phyloP scores from a whole-genome alignment of 2,797 vertebrate genomes.

The Esox lucius region DNA sequence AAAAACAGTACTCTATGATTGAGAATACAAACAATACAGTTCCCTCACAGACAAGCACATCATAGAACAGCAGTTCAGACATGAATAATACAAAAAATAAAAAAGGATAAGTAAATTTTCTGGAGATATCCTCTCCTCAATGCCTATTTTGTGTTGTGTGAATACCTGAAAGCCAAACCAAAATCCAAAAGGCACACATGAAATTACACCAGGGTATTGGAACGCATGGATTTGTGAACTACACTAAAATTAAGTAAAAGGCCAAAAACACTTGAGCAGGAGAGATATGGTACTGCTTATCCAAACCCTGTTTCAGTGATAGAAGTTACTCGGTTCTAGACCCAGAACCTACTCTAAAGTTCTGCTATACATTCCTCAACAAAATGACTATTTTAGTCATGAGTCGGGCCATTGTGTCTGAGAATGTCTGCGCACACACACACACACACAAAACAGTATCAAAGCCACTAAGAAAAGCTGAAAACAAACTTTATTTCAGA shows the following conservation, averaged over 20 bases:
- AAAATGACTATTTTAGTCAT: constrained; percentile 7
- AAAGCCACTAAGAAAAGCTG: constrained; percentile 26
- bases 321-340: not conserved
- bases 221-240: constrained; percentile 18
- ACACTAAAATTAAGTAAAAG: not conserved
- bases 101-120: constrained; percentile 58
- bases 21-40: constrained; percentile 87
- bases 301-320: not conserved
- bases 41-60: constrained; percentile 77
- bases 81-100: constrained; percentile 73
- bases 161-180: constrained; percentile 43
- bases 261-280: not conserved
- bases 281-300: not conserved
- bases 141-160: constrained; percentile 29
- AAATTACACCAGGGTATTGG: constrained; percentile 29
- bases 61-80: constrained; percentile 86
- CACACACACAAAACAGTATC: constrained; percentile 32
- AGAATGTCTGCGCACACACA: not conserved
- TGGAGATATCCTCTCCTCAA: constrained; percentile 46
- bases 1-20: constrained; percentile 83
- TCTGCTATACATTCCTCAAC: not conserved
- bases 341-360: not conserved
- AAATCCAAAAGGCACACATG: constrained; percentile 66
- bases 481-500: constrained; percentile 68
- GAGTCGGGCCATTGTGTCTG: not conserved